Evolutionary conservation across 2,797 vertebrate genomes (phyloP).

Genomic region (Prunella strophiata): DNA sequence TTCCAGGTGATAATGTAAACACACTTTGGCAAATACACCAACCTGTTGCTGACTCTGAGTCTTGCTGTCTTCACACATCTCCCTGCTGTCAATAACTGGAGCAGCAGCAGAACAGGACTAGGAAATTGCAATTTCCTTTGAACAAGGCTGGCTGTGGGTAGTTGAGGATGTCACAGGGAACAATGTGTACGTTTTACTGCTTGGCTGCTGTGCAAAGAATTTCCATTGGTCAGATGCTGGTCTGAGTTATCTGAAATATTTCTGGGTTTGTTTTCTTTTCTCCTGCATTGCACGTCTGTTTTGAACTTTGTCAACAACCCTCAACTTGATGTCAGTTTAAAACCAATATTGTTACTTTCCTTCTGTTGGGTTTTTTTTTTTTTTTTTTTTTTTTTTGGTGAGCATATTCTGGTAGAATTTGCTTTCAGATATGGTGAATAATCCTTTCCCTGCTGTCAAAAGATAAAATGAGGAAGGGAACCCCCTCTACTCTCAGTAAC

Average conservation of each 20-base stretch:
- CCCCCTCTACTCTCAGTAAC: background rate
- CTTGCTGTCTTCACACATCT: background rate
- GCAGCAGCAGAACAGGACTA: background rate
- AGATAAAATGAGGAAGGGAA: background rate
- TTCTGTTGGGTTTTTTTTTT: rapidly evolving
- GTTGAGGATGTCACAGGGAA: background rate
- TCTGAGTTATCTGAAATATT: background rate
- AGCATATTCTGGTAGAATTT: background rate
- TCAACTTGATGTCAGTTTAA: background rate
- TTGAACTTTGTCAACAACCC: background rate
- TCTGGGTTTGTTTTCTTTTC: background rate
- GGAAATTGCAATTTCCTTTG: constrained; percentile 29
- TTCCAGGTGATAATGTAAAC: background rate
- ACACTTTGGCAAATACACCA: rapidly evolving
- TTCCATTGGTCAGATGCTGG: background rate
- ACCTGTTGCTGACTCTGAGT: background rate
- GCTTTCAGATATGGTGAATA: background rate
- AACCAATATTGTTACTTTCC: background rate
- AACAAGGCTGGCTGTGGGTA: background rate
- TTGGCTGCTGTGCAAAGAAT: background rate
- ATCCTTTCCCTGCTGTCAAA: background rate
- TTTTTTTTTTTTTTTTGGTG: background rate
- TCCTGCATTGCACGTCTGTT: background rate
- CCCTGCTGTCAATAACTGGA: background rate
- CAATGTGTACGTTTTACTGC: background rate